Evolutionary conservation across 1,140 invertebrate species (phyloP).

Genomic region (Listronotus bonariensis): DNA sequence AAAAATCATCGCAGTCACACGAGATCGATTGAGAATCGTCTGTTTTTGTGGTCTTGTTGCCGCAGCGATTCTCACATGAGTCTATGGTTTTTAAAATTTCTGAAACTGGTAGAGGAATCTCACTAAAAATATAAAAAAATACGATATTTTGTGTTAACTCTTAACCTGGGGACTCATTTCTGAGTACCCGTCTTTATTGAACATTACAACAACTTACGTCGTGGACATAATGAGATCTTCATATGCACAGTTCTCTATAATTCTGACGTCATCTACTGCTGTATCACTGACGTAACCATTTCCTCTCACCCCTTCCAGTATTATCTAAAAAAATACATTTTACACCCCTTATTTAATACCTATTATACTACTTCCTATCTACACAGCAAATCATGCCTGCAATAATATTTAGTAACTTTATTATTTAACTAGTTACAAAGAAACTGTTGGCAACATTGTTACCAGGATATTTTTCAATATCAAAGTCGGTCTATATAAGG

Average conservation of each 20-base stretch:
- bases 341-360: too few relatives aligned
- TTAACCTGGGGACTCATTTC: too few relatives aligned
- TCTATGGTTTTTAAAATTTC: slow-evolving; percentile 41
- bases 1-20: slow-evolving; percentile 49
- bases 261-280: slow-evolving; percentile 71
- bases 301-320: slow-evolving; percentile 72
- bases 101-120: slow-evolving; percentile 2
- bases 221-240: slow-evolving; percentile 37
- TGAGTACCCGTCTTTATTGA: too few relatives aligned
- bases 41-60: slow-evolving; percentile 17
- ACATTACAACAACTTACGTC: slow-evolving; percentile 46
- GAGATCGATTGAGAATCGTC: slow-evolving; percentile 21
- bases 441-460: too few relatives aligned
- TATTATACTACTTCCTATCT: too few relatives aligned
- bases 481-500: too few relatives aligned
- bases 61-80: slow-evolving; percentile 46
- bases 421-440: too few relatives aligned
- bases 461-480: too few relatives aligned
- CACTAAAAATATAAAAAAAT: slow-evolving; percentile 19
- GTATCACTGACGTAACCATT: slow-evolving; percentile 72
- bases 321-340: slow-evolving; percentile 59
- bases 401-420: too few relatives aligned
- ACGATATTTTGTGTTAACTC: too few relatives aligned
- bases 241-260: slow-evolving; percentile 45
- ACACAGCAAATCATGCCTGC: too few relatives aligned